Base-by-base conservation (phyloP, 1,140 invertebrate genomes). In the Hirudo medicinalis region DNA sequence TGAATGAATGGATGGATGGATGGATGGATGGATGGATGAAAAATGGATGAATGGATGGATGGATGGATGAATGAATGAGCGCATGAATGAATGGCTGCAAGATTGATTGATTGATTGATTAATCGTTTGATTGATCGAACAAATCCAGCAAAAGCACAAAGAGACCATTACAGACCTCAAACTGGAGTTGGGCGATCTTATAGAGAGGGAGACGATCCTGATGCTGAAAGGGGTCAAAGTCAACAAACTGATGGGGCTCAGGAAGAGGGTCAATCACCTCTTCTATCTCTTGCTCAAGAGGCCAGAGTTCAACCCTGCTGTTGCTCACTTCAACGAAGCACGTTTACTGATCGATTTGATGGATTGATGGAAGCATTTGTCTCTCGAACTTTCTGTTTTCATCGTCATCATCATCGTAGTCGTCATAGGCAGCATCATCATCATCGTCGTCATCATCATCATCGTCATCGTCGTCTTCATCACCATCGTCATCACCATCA, bases 401-500 rank as follows among this genome's bases (percentile, higher is more conserved):
- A 13, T 20, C n/a, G 29, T 32, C 20, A 5, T 20, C 32, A 36
- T 36, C 32, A 36, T 36, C 32, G 1, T 49, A 5, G 1, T 49
- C 15, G 13, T 49, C 43, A 49, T 49, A 2, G 13, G 3, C 43
- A 17, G 3, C 43, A 17, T 22, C 67, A 15, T 27, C n/a, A 22
- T 32, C 36, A 49, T 70, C 27, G 25, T 29, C 70, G 19, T 66
- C 63, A 29, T 60, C 70, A 69, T 60, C 11, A 63, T 63, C 20
- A n/a, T 63, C 20, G 17, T 63, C 29, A 25, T 63, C 57, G 17
- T 63, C 57, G 9, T 49, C 20, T 9, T 22, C n/a, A 40, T 32
- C 36, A 19, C 20, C 67, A 54, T 49, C 40, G 32, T 22, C 43
- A 8, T 36, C 43, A 27, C 15, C 32, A n/a, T 63, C 57, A 19